Evolutionary conservation across 2,888 invertebrate species (phyloP).

Genomic region (Volucella inflata): DNA sequence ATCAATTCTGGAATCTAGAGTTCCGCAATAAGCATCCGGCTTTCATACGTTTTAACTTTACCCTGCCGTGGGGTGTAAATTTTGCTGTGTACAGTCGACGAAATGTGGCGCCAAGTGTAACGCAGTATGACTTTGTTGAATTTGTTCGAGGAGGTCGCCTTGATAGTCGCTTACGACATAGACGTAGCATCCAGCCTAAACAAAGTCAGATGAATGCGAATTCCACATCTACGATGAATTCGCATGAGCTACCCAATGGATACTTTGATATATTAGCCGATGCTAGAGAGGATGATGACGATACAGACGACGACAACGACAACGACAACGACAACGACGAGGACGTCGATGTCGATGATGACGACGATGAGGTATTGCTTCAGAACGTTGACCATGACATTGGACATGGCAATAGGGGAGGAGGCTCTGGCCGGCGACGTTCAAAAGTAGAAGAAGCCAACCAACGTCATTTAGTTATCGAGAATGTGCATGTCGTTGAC

Average conservation of each 20-base stretch:
- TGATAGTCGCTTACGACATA: constrained; percentile 89
- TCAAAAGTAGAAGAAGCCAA: too few relatives aligned
- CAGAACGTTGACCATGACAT: constrained; percentile 77
- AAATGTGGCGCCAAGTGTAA: constrained; percentile 97
- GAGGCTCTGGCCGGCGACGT: constrained; percentile 20
- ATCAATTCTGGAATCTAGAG: constrained; percentile 97
- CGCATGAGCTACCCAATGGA: constrained; percentile 59
- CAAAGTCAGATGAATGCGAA: constrained; percentile 31
- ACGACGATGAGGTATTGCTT: constrained; percentile 77
- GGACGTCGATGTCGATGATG: constrained; percentile 79
- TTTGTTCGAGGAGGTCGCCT: constrained; percentile 94
- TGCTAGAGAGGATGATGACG: constrained; percentile 77
- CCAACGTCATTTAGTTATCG: constrained; percentile 56
- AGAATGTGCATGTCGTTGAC: constrained; percentile 70
- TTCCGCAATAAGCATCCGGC: constrained; percentile 95
- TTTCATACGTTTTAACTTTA: constrained; percentile 94
- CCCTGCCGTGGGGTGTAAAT: constrained; percentile 95
- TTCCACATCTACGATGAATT: constrained; percentile 39
- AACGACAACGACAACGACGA: constrained; percentile 79
- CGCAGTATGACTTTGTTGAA: constrained; percentile 98
- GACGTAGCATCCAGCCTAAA: constrained; percentile 78
- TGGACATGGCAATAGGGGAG: constrained; percentile 78
- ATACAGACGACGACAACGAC: constrained; percentile 80
- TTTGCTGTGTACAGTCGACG: constrained; percentile 97
- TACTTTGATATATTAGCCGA: constrained; percentile 77